A percentile compares a stretch with the other conserved stretches of the same genome.
These are phyloP conservation scores for Cordilura impudica DNA, from an alignment of 2,888 invertebrate genomes.

Conservation along the genomic window DNA sequence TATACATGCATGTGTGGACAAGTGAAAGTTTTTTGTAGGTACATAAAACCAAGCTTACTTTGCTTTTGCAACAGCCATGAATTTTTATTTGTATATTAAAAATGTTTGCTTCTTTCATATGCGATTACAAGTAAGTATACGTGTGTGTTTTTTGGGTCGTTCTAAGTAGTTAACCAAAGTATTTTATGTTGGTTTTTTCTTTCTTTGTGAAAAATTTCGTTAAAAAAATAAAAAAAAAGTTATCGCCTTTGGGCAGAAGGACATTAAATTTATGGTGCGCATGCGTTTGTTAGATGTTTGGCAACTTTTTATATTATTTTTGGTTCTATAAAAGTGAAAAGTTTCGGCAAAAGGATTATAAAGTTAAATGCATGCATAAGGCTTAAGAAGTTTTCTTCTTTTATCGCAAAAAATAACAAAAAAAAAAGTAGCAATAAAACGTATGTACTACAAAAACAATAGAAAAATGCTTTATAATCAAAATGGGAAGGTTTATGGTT, in stretches of 20 bases:
- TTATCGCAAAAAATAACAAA: neutral
- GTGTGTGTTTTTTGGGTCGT: slow-evolving; percentile 23
- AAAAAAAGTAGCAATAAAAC: slow-evolving; percentile 34
- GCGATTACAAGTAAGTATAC: neutral
- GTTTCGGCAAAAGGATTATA: slow-evolving; percentile 61
- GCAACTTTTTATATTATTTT: slow-evolving; percentile 32
- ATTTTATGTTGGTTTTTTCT: slow-evolving; percentile 41
- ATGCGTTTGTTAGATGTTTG: slow-evolving; percentile 58
- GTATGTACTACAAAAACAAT: neutral
- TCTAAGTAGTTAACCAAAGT: slow-evolving; percentile 48
- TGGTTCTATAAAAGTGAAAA: slow-evolving; percentile 44
- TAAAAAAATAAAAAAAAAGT: slow-evolving; percentile 49
- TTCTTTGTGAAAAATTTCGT: slow-evolving; percentile 18
- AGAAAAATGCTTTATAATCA: slow-evolving; percentile 6
- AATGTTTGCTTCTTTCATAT: neutral
- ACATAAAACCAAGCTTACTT: neutral
- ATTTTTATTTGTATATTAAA: slow-evolving; percentile 15
- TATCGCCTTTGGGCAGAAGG: slow-evolving; percentile 61
- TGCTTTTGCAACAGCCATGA: slow-evolving; percentile 12
- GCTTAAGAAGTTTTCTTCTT: slow-evolving; percentile 55
- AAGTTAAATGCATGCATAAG: slow-evolving; percentile 58
- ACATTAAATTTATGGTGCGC: slow-evolving; percentile 62
- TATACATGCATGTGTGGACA: slow-evolving; percentile 9
- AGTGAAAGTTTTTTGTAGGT: slow-evolving; percentile 46
- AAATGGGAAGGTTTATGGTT: slow-evolving; percentile 30